Evolutionary conservation across 2,888 invertebrate species (phyloP), one percentile per base, ranked within the genome.

Genomic region (Sminthurinus aureus): DNA sequence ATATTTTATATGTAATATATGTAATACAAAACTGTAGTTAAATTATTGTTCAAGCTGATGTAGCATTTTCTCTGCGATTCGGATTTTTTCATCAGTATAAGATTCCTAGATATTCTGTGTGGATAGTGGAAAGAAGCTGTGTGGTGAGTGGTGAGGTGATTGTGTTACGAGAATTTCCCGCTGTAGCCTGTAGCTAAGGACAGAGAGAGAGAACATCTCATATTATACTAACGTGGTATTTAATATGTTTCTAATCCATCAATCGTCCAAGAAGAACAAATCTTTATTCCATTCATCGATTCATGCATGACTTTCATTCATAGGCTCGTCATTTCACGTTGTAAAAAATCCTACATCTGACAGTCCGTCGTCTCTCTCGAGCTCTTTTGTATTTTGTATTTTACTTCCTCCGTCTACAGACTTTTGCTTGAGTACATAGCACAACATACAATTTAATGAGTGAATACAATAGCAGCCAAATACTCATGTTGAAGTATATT

Each of bases 281-380:
- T 52, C 75, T 75, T 74, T 74, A 74, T 50, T 76, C 76, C 58
- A 58, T 52, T 58, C 52, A 58, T 76, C 73, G 26, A 73, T 73
- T 73, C 73, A 73, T 76, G 76, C 52, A 58, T 76, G 22, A 18
- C 50, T 50, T 75, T 50, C 76, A 76, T 76, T 51, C 75, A 67
- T 67, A 71, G 71, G 71, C 71, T 71, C 71, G 71, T 71, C 71
- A 71, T 20, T 24, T 71, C 13, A 71, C 71, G 24, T 13, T 22
- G 24, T 11, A 71, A 4, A 24, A 4, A 1, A 1, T 20, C 24
- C 6, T 20, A 71, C 71, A 26, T 69, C n/a, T 69, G 69, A 11
- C 20, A n/a, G 69, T 69, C n/a, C 22, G 20, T 22, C 4, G n/a
- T 69, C 69, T 69, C 69, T 69, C 22, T 69, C 69, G 2, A 3